Percentiles rank a stretch among this genome's conserved stretches.
phyloP scores from a whole-genome alignment of 1,140 invertebrate species.

The Polyergus mexicanus region DNA sequence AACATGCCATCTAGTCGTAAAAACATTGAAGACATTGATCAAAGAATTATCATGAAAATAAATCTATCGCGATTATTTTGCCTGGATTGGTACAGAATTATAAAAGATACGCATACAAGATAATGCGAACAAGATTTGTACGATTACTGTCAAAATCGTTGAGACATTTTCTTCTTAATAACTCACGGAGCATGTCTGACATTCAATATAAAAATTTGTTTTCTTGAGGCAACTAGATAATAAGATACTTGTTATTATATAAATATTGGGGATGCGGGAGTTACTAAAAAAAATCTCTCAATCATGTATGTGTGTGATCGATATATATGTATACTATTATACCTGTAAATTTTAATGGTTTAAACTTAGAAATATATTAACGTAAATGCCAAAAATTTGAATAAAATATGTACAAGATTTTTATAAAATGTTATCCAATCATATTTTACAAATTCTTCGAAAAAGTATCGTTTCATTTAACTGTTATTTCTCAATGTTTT shows the following conservation, averaged over 20 bases:
- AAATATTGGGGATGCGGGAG: not conserved
- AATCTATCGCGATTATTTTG: not conserved
- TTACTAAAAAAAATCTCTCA: not conserved
- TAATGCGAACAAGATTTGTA: not conserved
- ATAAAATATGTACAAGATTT: not conserved
- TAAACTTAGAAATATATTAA: conserved; percentile 3
- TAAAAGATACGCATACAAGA: not conserved
- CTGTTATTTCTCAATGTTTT: not conserved
- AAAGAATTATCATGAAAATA: not conserved
- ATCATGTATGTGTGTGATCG: not conserved
- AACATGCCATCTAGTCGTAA: not conserved
- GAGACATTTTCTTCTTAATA: not conserved
- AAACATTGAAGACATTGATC: not conserved
- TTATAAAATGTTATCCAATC: not conserved
- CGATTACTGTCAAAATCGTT: conserved; percentile 4
- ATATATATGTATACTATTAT: not conserved
- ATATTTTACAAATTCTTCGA: not conserved
- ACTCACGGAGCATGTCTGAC: not conserved
- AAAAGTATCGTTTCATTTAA: not conserved
- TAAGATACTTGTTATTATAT: not conserved
- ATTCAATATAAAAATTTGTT: not conserved
- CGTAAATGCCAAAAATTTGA: not conserved
- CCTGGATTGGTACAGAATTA: not conserved
- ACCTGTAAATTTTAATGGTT: not conserved
- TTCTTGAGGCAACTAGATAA: not conserved